Evolutionary conservation across 2,888 invertebrate genomes (phyloP), one percentile per base, ranked within the genome.

Genomic region (Halictus quadricinctus): DNA sequence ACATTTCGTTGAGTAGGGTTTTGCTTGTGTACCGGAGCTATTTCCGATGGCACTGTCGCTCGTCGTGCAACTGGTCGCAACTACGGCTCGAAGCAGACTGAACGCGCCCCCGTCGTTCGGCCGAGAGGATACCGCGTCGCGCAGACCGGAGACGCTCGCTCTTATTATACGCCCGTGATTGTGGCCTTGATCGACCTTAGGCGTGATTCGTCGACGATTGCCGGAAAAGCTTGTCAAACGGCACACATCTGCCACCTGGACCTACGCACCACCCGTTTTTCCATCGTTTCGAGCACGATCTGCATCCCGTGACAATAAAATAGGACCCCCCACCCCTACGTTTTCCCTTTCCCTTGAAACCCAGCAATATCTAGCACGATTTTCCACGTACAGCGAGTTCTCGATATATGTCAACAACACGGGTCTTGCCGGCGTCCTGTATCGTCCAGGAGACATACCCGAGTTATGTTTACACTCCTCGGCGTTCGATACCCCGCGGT

Each of bases 81-180:
- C 88, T 91, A 90, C 90, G 92, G 91, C 90, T 90, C 91, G 88
- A 88, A 88, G 88, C 91, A 90, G 88, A 92, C 92, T 92, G 92
- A 92, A 90, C 83, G 87, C 87, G 72, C 84, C 85, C 76, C 84
- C 85, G 78, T 48, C 76, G 72, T 81, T 77, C 87, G 21, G 83
- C 73, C 64, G 72, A 76, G 69, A 80, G 83, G 76, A 78, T 78
- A 41, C 70, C 80, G 72, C 41, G 86, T 60, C 87, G 83, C 88
- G 88, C 86, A 87, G 81, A 86, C 76, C 81, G 84, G 69, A 86
- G 86, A 76, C 86, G 73, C 78, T 76, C 46, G 21, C 46, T 83
- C 80, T 77, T 74, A 64, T 75, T 80, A 85, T 85, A 84, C 84
- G 80, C 78, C 85, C 43, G 78, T 79, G 80, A 84, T 84, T 76